Evolutionary conservation across 2,888 invertebrate genomes (phyloP).

Genomic region (Cephus pygmeus): DNA sequence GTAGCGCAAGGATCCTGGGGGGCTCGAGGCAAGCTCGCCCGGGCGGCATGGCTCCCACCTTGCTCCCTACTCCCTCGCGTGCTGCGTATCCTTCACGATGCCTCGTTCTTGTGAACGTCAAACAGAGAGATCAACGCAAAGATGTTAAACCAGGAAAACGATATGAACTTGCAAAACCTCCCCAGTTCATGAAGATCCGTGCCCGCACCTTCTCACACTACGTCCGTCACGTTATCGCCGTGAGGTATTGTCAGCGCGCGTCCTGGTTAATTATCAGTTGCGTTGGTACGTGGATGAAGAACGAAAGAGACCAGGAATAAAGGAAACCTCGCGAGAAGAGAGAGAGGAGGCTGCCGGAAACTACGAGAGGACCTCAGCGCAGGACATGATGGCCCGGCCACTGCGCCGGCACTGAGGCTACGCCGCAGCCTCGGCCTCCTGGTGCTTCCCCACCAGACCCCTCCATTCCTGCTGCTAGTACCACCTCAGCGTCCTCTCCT

Average conservation of each 20-base stretch:
- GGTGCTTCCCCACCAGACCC: conserved; percentile 39
- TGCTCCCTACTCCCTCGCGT: conserved; percentile 16
- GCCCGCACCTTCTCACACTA: neutral
- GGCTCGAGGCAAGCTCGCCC: conserved; percentile 58
- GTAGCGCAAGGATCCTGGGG: conserved; percentile 35
- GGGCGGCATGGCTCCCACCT: conserved; percentile 63
- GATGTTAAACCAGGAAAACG: neutral
- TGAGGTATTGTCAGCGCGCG: neutral
- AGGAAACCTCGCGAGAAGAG: conserved; percentile 5
- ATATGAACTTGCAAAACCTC: neutral
- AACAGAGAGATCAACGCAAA: neutral
- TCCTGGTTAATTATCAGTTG: neutral
- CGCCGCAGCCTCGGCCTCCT: conserved; percentile 64
- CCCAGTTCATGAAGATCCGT: neutral
- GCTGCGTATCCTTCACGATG: conserved; percentile 11
- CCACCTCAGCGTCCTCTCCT: conserved; percentile 12
- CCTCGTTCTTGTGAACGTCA: neutral
- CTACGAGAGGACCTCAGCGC: conserved; percentile 40
- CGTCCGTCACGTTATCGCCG: neutral
- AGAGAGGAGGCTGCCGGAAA: conserved; percentile 1
- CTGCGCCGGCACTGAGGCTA: conserved; percentile 66
- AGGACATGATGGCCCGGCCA: conserved; percentile 66
- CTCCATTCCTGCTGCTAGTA: conserved; percentile 14
- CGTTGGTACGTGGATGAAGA: neutral
- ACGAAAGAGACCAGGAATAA: neutral